These are phyloP conservation scores for Pediacus dermestoides DNA, from an alignment of 2,888 invertebrate species.

Conservation along the genomic window DNA sequence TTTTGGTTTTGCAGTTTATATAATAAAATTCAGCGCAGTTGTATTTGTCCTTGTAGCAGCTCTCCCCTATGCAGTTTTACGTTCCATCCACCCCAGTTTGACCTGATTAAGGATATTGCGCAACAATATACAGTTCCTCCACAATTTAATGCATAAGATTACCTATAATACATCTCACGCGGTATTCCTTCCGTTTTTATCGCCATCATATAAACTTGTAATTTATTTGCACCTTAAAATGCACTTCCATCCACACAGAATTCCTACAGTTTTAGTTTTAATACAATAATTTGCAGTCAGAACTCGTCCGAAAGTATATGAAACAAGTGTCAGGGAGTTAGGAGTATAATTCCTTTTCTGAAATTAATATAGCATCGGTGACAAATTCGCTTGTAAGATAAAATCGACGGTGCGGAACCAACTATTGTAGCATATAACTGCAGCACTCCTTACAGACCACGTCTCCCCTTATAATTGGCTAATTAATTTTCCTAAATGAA, in stretches of 20 bases:
- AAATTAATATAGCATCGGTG: conserved; percentile 42
- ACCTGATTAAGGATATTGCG: conserved; percentile 4
- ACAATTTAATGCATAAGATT: neutral
- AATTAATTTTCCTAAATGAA: conserved; percentile 48
- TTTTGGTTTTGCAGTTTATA: too few species aligned
- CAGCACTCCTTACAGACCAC: conserved; percentile 31
- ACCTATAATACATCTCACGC: too few species aligned
- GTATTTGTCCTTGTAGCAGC: conserved; percentile 3
- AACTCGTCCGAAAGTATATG: conserved; percentile 28
- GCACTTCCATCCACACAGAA: too few species aligned
- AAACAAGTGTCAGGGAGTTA: conserved; percentile 25
- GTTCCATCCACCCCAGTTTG: conserved; percentile 2
- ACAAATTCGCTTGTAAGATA: conserved; percentile 41
- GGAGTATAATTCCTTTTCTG: conserved; percentile 29
- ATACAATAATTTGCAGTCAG: conserved; percentile 30
- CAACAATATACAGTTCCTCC: conserved; percentile 1
- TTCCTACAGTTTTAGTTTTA: too few species aligned
- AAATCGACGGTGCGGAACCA: conserved; percentile 41
- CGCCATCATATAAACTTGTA: too few species aligned
- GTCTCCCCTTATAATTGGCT: conserved; percentile 45
- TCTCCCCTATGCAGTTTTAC: conserved; percentile 1
- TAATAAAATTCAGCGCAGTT: conserved; percentile 1
- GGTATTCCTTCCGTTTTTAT: too few species aligned
- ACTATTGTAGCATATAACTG: conserved; percentile 29
- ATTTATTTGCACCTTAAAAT: too few species aligned